A percentile compares a stretch with the other conserved stretches of the same genome.
These are phyloP conservation scores for Mixornis gularis DNA, from an alignment of 2,113 vertebrate species.

Conservation along the genomic window DNA sequence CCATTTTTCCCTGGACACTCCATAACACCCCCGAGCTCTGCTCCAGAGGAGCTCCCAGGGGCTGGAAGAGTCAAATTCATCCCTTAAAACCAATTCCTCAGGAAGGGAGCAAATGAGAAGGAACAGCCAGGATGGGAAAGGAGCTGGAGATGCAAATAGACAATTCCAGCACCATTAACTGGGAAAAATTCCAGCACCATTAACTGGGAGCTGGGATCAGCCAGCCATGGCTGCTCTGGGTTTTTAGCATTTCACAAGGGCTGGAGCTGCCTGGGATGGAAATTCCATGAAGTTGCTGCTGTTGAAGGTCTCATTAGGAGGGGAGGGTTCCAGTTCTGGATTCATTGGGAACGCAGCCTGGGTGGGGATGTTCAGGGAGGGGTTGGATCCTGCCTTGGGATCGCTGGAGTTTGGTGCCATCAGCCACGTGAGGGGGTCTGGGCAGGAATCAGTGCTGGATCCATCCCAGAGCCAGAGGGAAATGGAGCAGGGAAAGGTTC, in stretches of 20 bases:
- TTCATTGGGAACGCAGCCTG: neutral
- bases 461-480: neutral
- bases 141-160: neutral
- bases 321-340: neutral
- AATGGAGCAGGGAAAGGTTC: neutral
- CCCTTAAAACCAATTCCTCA: neutral
- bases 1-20: neutral
- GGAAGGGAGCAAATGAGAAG: neutral
- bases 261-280: neutral
- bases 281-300: neutral
- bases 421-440: neutral
- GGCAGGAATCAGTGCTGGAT: neutral
- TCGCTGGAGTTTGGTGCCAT: neutral
- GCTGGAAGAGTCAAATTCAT: neutral
- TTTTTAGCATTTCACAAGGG: neutral
- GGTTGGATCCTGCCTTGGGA: neutral
- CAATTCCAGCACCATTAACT: neutral
- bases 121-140: neutral
- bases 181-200: neutral
- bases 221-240: neutral
- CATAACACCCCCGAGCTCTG: rapidly evolving
- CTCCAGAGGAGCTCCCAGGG: neutral
- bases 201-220: neutral
- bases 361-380: neutral
- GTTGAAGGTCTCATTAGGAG: neutral